Evolutionary conservation across 2,888 invertebrate genomes (phyloP).

Genomic region (Coleophora deauratella): DNA sequence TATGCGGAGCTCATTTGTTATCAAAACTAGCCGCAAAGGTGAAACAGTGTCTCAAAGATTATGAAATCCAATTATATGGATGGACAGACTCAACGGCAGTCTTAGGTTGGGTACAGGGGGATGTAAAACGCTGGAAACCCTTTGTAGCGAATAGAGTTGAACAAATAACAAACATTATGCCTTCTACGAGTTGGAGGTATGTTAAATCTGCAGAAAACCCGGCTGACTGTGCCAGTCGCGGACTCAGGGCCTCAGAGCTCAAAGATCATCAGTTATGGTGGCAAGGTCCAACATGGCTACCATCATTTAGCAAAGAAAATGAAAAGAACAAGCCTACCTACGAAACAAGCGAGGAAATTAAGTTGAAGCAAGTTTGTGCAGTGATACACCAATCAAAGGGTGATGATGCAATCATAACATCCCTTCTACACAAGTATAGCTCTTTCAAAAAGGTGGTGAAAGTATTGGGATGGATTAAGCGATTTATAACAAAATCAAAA

Average conservation of each 20-base stretch:
- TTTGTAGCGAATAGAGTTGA: conserved; percentile 11
- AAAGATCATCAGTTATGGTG: conserved; percentile 3
- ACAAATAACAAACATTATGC: conserved; percentile 12
- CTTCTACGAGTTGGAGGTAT: conserved; percentile 12
- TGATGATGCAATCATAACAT: not conserved
- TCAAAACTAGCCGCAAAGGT: too few relatives aligned
- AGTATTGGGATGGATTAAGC: not conserved
- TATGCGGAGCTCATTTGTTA: not conserved
- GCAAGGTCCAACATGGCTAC: not conserved
- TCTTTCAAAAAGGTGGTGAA: not conserved
- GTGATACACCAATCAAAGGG: not conserved
- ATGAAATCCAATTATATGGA: not conserved
- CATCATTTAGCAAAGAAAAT: not conserved
- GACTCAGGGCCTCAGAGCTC: conserved; percentile 8
- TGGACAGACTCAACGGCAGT: conserved; percentile 6
- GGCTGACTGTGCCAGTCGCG: conserved; percentile 17
- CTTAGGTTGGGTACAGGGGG: conserved; percentile 15
- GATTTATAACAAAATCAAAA: not conserved
- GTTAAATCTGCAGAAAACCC: conserved; percentile 14
- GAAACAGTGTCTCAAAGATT: too few relatives aligned
- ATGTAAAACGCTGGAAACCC: conserved; percentile 8
- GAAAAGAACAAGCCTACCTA: not conserved
- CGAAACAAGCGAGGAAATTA: not conserved
- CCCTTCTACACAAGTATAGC: not conserved
- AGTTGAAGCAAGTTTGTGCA: not conserved